phyloP scores from a whole-genome alignment of 2,797 vertebrate species.

The Phrynocephalus guinanensis region DNA sequence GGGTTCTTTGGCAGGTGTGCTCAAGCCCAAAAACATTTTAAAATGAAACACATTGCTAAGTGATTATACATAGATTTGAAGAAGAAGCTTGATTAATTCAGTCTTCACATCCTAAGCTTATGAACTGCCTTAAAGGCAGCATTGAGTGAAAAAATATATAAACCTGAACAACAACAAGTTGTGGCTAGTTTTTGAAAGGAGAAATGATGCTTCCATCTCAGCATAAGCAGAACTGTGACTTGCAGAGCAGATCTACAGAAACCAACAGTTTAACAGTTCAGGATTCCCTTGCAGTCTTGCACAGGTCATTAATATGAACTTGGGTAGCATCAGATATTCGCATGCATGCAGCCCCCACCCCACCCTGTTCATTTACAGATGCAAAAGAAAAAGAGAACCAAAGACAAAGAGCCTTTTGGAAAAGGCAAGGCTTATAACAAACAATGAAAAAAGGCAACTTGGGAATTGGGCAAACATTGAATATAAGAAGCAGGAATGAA shows the following conservation, averaged over 20 bases:
- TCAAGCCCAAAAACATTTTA: neutral
- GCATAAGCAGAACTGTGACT: neutral
- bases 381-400: constrained; percentile 59
- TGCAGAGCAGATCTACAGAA: neutral
- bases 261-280: constrained; percentile 33
- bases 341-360: constrained; percentile 46
- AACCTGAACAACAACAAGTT: neutral
- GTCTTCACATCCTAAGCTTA: neutral
- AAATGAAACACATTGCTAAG: neutral
- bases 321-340: constrained; percentile 36
- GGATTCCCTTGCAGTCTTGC: constrained; percentile 21
- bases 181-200: neutral
- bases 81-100: neutral
- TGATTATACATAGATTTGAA: too few relatives aligned
- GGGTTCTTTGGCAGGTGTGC: too few relatives aligned
- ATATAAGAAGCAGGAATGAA: constrained; percentile 77
- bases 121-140: neutral
- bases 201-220: neutral
- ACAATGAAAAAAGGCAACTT: constrained; percentile 55
- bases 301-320: neutral
- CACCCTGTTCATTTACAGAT: constrained; percentile 59
- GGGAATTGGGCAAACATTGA: constrained; percentile 79
- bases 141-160: neutral
- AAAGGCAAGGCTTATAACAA: constrained; percentile 70
- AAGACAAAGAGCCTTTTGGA: constrained; percentile 65